Percentiles rank a stretch among this genome's conserved stretches.
Evolutionary conservation across 2,113 vertebrate species (phyloP).

Genomic region (Haemorhous mexicanus): DNA sequence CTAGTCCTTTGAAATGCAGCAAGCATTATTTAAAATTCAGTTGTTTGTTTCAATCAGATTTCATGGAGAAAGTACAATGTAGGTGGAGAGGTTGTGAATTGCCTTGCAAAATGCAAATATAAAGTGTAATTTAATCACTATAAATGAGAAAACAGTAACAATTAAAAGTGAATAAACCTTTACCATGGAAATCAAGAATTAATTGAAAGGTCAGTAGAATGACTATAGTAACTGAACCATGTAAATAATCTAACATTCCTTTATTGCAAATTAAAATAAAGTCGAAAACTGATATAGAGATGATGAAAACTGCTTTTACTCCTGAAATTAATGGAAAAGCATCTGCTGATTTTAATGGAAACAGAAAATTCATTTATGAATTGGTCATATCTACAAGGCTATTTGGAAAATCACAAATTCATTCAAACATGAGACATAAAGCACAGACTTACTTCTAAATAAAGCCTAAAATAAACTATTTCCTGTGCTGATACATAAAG

Average conservation of each 20-base stretch:
- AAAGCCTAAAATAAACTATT: background rate
- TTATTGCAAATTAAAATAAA: background rate
- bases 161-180: background rate
- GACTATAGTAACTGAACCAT: background rate
- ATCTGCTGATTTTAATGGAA: background rate
- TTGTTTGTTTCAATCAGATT: constrained; percentile 40
- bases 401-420: background rate
- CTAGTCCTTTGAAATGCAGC: background rate
- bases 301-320: background rate
- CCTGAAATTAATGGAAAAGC: background rate
- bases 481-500: background rate
- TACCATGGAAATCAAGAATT: background rate
- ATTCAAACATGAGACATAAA: background rate
- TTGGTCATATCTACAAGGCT: background rate
- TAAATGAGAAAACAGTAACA: constrained; percentile 7
- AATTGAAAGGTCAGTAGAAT: background rate
- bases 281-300: background rate
- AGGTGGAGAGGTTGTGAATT: background rate
- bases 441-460: background rate
- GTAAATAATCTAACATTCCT: background rate
- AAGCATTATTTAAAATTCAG: constrained; percentile 17
- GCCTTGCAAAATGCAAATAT: background rate
- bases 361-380: background rate
- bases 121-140: background rate
- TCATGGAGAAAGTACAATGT: background rate